Evolutionary conservation across 2,797 vertebrate species (phyloP), one percentile per base, ranked within the genome.

Genomic region (Sphenodon punctatus): DNA sequence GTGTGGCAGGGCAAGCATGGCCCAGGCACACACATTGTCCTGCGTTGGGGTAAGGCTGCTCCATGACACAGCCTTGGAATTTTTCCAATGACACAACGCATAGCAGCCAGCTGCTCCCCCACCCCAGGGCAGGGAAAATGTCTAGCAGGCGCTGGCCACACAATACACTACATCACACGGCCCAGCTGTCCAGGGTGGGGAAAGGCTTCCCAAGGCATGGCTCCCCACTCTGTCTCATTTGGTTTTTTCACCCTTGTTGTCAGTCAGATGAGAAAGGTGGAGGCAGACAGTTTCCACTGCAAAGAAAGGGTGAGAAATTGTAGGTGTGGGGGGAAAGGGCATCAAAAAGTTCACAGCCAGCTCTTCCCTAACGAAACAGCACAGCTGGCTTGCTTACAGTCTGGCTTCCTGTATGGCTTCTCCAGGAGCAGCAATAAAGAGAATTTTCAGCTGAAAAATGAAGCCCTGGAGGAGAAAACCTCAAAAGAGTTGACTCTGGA

Each of bases 401-500:
- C 65, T 77, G 25, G 8, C 15, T 61, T 71, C 71, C 70, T 56
- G 2, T 48, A 1, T 32, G 73, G 51, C 60, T 87, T 63, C 61
- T 86, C 49, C 45, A 27, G 75, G 66, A 58, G 51, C 46, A 73
- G 56, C 6, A 60, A 86, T 1, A 48, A 80, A 34, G 83, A 61
- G 68, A 73, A 80, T 80, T 72, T 79, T 71, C 83, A 66, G 49
- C 69, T 56, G 75, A 70, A 45, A 77, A 70, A 65, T 59, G 36
- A 61, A 87, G 82, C 80, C 63, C 81, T 27, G 49, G 61, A 87
- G 88, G 85, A 84, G 55, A 45, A 70, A 80, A 84, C 89, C 88
- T 92, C 88, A 91, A 91, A 92, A 76, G 72, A 65, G 55, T 77
- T 89, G 59, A 88, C 67, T 89, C 55, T 64, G 81, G 46, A 70